Conservation (phyloP, 2,888 invertebrate species). For the Halocaridina rubra region DNA sequence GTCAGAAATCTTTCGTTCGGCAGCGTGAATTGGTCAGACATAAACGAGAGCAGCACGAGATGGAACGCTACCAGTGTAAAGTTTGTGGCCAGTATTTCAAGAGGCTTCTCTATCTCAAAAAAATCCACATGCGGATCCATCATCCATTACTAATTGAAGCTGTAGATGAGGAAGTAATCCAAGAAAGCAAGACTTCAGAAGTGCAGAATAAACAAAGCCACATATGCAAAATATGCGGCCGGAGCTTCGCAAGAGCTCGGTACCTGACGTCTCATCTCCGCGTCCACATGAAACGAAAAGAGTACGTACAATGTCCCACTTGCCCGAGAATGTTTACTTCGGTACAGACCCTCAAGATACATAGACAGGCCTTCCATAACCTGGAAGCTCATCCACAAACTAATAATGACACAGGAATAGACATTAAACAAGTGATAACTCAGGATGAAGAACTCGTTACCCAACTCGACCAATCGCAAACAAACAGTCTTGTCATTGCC, state of each 20-base stretch:
- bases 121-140: constrained; percentile 43
- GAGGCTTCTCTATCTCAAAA: constrained; percentile 43
- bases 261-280: constrained; percentile 64
- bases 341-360: constrained; percentile 59
- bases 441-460: neutral
- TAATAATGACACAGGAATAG: neutral
- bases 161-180: neutral
- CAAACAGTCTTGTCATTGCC: neutral
- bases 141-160: neutral
- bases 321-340: constrained; percentile 64
- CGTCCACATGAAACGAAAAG: constrained; percentile 60
- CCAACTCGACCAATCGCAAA: neutral
- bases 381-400: neutral
- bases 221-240: constrained; percentile 58
- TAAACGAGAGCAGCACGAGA: constrained; percentile 43
- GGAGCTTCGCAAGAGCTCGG: constrained; percentile 61
- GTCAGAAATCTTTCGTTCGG: constrained; percentile 31
- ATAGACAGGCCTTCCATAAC: constrained; percentile 3
- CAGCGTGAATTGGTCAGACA: constrained; percentile 41
- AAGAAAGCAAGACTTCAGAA: neutral
- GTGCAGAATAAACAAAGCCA: constrained; percentile 39
- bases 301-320: constrained; percentile 61
- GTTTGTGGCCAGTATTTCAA: constrained; percentile 43
- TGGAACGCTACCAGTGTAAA: constrained; percentile 39
- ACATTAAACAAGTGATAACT: neutral